Percentiles rank a stretch among this genome's conserved stretches.
Evolutionary conservation across 2,888 invertebrate genomes (phyloP).

Genomic region (Cyrtodaria siliqua): DNA sequence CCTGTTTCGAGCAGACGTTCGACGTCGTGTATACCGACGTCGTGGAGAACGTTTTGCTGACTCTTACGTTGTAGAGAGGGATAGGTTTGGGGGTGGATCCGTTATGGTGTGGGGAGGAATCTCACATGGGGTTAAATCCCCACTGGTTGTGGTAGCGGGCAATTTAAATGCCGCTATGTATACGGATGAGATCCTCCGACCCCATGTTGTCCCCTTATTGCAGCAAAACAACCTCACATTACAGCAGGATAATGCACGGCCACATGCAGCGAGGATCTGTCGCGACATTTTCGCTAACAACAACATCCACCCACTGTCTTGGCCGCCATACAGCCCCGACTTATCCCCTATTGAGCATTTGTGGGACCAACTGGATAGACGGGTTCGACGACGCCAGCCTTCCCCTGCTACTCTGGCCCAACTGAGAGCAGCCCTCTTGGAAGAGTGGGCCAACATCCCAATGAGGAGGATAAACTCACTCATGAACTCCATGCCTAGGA

Average conservation of each 20-base stretch:
- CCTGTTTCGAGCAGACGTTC: too few relatives aligned
- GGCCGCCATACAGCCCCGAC: constrained; percentile 23
- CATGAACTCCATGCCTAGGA: too few relatives aligned
- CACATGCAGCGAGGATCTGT: constrained; percentile 20
- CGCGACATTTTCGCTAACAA: constrained; percentile 11
- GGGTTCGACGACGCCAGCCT: constrained; percentile 21
- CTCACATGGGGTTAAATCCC: constrained; percentile 13
- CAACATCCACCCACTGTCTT: constrained; percentile 22
- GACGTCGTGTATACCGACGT: too few relatives aligned
- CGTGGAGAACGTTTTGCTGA: too few relatives aligned
- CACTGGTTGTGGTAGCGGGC: constrained; percentile 13
- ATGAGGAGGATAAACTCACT: too few relatives aligned
- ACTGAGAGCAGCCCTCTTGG: constrained; percentile 9
- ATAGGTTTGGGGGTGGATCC: too few relatives aligned
- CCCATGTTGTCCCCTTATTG: too few relatives aligned
- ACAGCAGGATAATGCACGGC: constrained; percentile 35
- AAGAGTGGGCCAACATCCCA: too few relatives aligned
- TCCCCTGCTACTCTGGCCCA: constrained; percentile 12
- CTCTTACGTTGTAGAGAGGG: too few relatives aligned
- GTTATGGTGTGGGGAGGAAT: constrained; percentile 16
- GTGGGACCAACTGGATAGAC: constrained; percentile 41
- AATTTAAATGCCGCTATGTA: constrained; percentile 20
- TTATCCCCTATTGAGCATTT: constrained; percentile 25
- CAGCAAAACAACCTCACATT: neutral
- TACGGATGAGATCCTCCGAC: constrained; percentile 2